phyloP scores from a whole-genome alignment of 2,797 vertebrate species.

The Nyctibius grandis region DNA sequence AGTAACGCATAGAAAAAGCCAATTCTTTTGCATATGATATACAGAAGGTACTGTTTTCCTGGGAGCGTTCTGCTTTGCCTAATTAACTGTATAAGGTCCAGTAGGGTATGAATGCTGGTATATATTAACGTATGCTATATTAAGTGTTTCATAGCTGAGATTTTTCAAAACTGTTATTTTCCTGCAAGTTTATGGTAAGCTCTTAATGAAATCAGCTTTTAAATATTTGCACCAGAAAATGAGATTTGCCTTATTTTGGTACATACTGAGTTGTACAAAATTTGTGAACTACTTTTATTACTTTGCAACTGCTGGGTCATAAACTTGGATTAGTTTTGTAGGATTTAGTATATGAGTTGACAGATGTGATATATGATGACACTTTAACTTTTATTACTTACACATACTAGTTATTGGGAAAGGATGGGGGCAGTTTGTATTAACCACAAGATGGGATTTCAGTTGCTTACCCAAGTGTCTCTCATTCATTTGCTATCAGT shows the following conservation, averaged over 20 bases:
- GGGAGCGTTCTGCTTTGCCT: neutral
- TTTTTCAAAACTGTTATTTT: neutral
- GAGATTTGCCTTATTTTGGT: constrained; percentile 31
- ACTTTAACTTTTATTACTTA: constrained; percentile 63
- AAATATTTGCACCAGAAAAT: constrained; percentile 43
- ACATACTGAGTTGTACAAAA: neutral
- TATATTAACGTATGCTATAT: neutral
- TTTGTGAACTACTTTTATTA: constrained; percentile 39
- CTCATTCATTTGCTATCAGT: constrained; percentile 67
- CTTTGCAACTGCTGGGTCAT: constrained; percentile 41
- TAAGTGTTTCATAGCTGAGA: neutral
- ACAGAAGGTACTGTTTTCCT: neutral
- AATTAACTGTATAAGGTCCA: neutral
- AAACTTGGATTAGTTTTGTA: constrained; percentile 57
- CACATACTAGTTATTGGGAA: constrained; percentile 47
- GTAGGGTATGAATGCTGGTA: neutral
- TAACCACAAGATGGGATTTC: constrained; percentile 62
- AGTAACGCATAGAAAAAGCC: neutral
- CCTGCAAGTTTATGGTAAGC: neutral
- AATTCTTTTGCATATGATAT: neutral
- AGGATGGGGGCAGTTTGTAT: constrained; percentile 36
- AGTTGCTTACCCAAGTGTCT: constrained; percentile 51
- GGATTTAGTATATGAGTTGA: constrained; percentile 42
- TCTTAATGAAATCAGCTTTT: neutral
- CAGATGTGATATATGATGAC: constrained; percentile 65